These are phyloP conservation scores for Vulpes lagopus DNA, from an alignment of 2,113 vertebrate species.

Conservation along the genomic window DNA sequence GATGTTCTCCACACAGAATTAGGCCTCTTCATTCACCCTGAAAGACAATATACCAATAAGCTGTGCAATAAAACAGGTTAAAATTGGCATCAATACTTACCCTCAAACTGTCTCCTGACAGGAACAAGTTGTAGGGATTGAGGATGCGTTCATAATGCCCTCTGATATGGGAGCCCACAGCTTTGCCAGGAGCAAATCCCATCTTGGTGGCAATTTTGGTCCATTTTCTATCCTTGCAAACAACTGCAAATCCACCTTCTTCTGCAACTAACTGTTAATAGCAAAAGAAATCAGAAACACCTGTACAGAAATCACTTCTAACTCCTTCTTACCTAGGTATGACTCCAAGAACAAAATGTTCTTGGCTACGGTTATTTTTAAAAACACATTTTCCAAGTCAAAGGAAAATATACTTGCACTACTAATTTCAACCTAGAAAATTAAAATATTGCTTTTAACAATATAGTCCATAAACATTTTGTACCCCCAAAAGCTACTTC, in stretches of 20 bases:
- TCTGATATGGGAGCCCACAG: slow-evolving; percentile 97
- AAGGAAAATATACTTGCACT: neutral
- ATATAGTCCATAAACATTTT: neutral
- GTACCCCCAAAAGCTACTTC: neutral
- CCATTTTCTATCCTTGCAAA: slow-evolving; percentile 97
- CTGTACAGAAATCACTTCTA: neutral
- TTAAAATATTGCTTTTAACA: neutral
- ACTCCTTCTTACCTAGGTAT: neutral
- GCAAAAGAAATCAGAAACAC: slow-evolving; percentile 18
- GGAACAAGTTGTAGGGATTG: slow-evolving; percentile 97
- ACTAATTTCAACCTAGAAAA: slow-evolving; percentile 49
- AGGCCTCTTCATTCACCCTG: neutral
- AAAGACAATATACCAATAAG: neutral
- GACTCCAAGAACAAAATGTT: neutral
- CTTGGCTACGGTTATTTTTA: neutral
- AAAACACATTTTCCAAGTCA: slow-evolving; percentile 27
- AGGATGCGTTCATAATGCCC: slow-evolving; percentile 96
- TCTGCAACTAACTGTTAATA: slow-evolving; percentile 94
- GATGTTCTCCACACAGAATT: neutral
- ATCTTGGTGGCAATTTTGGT: slow-evolving; percentile 96
- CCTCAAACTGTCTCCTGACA: slow-evolving; percentile 94
- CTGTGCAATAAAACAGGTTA: neutral
- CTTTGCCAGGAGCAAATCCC: slow-evolving; percentile 97
- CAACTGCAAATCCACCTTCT: slow-evolving; percentile 96
- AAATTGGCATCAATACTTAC: slow-evolving; percentile 87